Evolutionary conservation across 2,113 vertebrate species (phyloP).

Genomic region (Bucco capensis): DNA sequence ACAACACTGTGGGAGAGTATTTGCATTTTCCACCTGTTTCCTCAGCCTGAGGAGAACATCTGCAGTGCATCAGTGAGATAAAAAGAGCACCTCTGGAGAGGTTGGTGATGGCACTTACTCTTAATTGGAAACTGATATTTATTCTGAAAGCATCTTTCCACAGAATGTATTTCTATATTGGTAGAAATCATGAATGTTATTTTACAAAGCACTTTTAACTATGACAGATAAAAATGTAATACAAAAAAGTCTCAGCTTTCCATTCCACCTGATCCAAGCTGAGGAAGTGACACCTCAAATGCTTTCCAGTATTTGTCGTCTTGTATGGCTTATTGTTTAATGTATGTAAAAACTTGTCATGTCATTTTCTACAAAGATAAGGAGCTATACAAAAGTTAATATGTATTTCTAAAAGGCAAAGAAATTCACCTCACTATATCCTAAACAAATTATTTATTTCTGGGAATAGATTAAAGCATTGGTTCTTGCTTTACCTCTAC

Average conservation of each 20-base stretch:
- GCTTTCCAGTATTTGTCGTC: neutral
- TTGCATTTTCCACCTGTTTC: neutral
- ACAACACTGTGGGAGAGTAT: neutral
- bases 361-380: neutral
- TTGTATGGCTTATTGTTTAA: neutral
- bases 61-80: slow-evolving; percentile 14
- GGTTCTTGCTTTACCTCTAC: neutral
- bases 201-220: slow-evolving; percentile 3
- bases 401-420: neutral
- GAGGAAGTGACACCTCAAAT: neutral
- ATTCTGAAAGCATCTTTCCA: slow-evolving; percentile 10
- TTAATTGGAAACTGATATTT: slow-evolving; percentile 36
- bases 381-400: neutral
- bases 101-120: neutral
- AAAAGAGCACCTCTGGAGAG: slow-evolving; percentile 17
- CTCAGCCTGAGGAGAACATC: neutral
- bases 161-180: neutral
- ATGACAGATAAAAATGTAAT: neutral
- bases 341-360: neutral
- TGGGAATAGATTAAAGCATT: neutral
- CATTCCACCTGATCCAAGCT: neutral
- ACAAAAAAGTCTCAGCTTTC: neutral
- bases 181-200: neutral
- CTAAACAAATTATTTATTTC: neutral
- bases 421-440: neutral